Conservation (phyloP, 2,113 vertebrate species). For the Calidris pugnax region DNA sequence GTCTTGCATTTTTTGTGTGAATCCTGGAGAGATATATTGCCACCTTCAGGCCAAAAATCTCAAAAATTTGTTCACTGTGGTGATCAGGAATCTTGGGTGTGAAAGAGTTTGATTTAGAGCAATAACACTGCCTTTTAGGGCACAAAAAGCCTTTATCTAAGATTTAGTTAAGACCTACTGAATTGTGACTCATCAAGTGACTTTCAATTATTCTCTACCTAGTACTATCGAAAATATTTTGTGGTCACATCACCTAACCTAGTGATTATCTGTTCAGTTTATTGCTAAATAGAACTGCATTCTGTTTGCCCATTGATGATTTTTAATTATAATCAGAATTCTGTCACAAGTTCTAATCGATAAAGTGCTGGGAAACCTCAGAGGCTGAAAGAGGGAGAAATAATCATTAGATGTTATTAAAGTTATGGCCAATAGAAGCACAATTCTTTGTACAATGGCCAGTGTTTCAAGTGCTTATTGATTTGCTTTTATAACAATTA, state of each 20-base stretch:
- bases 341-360: conserved; percentile 56
- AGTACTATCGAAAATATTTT: conserved; percentile 2
- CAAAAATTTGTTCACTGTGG: accelerated
- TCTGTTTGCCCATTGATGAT: conserved; percentile 32
- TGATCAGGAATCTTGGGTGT: accelerated
- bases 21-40: background rate
- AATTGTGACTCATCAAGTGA: background rate
- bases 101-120: background rate
- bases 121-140: background rate
- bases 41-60: background rate
- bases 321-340: conserved; percentile 68
- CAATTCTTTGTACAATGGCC: conserved; percentile 46
- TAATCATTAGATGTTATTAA: conserved; percentile 70
- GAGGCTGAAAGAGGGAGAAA: conserved; percentile 45
- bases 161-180: background rate
- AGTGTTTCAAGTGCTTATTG: conserved; percentile 71
- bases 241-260: background rate
- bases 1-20: background rate
- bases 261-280: conserved; percentile 7
- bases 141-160: background rate
- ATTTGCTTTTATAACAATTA: conserved; percentile 70
- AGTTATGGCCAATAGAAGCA: conserved; percentile 51
- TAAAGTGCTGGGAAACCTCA: conserved; percentile 46
- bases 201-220: background rate
- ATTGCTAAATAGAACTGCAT: conserved; percentile 27